Percentiles rank a stretch among this genome's conserved stretches.
Evolutionary conservation across 92 coral and sea anemone genomes (phyloP).

Genomic region (Palythoa grandiflora): DNA sequence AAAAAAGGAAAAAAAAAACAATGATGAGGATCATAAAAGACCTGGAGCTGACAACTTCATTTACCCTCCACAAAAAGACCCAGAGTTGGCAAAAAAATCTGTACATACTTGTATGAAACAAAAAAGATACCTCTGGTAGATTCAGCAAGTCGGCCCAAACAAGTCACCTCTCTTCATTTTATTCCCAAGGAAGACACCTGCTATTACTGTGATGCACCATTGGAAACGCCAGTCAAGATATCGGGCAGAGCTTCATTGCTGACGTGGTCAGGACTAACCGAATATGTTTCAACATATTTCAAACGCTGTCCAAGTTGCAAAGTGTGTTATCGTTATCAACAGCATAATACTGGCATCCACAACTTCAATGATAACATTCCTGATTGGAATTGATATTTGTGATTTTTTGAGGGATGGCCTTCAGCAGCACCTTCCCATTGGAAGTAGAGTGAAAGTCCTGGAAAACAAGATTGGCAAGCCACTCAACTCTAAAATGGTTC

Average conservation of each 20-base stretch:
- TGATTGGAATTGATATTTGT: conserved; percentile 61
- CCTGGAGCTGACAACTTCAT: not conserved
- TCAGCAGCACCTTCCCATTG: conserved; percentile 51
- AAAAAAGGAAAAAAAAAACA: too few species aligned
- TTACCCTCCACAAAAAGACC: conserved; percentile 69
- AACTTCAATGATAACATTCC: conserved; percentile 60
- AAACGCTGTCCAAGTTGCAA: conserved; percentile 50
- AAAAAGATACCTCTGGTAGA: conserved; percentile 35
- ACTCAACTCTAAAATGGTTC: conserved; percentile 41
- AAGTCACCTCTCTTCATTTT: conserved; percentile 3
- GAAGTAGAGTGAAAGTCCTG: conserved; percentile 47
- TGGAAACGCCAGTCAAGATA: conserved; percentile 49
- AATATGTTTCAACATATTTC: conserved; percentile 60
- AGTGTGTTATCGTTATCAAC: conserved; percentile 66
- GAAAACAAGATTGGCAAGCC: conserved; percentile 27
- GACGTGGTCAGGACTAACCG: conserved; percentile 39
- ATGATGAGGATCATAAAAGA: not conserved
- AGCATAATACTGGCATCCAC: conserved; percentile 34
- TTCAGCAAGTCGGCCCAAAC: not conserved
- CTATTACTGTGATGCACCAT: conserved; percentile 12
- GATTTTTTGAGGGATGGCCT: conserved; percentile 54
- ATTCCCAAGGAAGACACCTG: conserved; percentile 56
- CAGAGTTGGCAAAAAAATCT: conserved; percentile 47
- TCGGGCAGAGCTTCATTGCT: conserved; percentile 30
- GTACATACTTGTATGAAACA: conserved; percentile 49